A percentile compares a stretch with the other conserved stretches of the same genome.
Conservation (phyloP, 2,113 vertebrate genomes). For the Monarcha castaneiventris region DNA sequence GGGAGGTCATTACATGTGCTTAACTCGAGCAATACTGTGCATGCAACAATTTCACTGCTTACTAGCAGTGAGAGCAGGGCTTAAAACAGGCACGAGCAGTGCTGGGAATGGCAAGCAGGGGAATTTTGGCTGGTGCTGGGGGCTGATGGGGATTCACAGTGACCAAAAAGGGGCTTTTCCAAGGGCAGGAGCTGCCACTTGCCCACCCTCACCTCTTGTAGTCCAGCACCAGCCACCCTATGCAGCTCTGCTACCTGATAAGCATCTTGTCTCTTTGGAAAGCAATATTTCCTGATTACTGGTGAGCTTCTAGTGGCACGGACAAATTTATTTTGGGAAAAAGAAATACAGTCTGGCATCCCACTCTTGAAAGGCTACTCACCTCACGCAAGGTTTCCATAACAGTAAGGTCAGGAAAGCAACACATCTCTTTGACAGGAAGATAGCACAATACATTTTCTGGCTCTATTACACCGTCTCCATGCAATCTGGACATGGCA, state of each 20-base stretch:
- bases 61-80: not conserved
- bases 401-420: conserved; percentile 44
- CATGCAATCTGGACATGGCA: not conserved
- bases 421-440: conserved; percentile 27
- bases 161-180: not conserved
- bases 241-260: not conserved
- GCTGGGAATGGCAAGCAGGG: not conserved
- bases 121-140: not conserved
- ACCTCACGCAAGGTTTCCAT: conserved; percentile 15
- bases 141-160: not conserved
- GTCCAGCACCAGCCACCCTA: fast-evolving
- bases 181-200: not conserved
- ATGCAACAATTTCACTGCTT: not conserved
- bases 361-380: conserved; percentile 31
- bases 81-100: not conserved
- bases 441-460: conserved; percentile 31
- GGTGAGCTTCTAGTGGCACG: not conserved
- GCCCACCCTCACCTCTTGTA: not conserved
- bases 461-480: not conserved
- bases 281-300: conserved; percentile 25
- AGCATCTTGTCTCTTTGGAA: not conserved
- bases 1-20: not conserved
- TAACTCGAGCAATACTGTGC: not conserved
- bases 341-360: conserved; percentile 35
- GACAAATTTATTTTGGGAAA: conserved; percentile 37